Conservation (phyloP, 2,888 invertebrate species). For the Cataglyphis albicans region DNA sequence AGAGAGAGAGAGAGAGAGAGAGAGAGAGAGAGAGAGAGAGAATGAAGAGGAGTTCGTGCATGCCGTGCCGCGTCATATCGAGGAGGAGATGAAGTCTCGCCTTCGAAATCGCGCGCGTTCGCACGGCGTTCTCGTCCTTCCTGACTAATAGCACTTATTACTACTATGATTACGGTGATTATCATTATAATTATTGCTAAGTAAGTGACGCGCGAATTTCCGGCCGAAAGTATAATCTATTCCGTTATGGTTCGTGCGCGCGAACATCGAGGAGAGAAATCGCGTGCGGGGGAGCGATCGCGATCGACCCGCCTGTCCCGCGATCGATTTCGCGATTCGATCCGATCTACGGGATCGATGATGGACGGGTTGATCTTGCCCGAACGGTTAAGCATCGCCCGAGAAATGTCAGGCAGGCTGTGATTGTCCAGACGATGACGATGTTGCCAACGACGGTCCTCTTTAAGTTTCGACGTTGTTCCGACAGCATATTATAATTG, state of each 20-base stretch:
- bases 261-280: constrained; percentile 60
- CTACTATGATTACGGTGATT: constrained; percentile 55
- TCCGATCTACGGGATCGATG: constrained; percentile 53
- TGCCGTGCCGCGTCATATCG: constrained; percentile 25
- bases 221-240: constrained; percentile 66
- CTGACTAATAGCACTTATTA: constrained; percentile 63
- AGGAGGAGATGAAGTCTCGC: background rate
- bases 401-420: constrained; percentile 93
- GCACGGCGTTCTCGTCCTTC: constrained; percentile 64
- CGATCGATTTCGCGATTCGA: constrained; percentile 49
- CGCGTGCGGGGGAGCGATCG: constrained; percentile 54
- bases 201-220: constrained; percentile 67
- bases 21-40: background rate
- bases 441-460: constrained; percentile 49
- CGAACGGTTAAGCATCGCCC: constrained; percentile 81
- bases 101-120: constrained; percentile 43
- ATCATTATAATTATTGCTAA: constrained; percentile 63
- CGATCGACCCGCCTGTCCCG: constrained; percentile 49
- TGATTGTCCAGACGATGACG: constrained; percentile 85
- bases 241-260: constrained; percentile 53
- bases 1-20: background rate
- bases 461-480: constrained; percentile 37
- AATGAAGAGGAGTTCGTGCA: constrained; percentile 15
- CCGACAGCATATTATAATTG: constrained; percentile 4
- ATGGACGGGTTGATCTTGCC: constrained; percentile 41